A percentile compares a stretch with the other conserved stretches of the same genome.
phyloP scores from a whole-genome alignment of 2,113 vertebrate genomes.

The Apodemus sylvaticus region DNA sequence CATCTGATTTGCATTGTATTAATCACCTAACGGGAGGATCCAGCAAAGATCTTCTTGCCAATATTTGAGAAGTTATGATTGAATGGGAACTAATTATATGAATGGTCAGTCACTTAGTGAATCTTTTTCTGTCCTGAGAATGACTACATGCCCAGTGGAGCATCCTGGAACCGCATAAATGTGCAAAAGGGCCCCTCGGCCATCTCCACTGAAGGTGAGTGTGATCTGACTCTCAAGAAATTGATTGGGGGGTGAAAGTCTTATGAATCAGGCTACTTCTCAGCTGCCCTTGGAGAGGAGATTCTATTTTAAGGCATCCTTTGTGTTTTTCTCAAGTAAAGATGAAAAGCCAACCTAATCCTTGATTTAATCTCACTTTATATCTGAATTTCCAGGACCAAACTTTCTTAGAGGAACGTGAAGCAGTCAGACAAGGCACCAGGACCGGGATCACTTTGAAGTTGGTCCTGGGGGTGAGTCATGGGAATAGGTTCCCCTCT shows the following conservation, averaged over 20 bases:
- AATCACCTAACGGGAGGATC: constrained; percentile 34
- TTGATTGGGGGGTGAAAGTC: constrained; percentile 14
- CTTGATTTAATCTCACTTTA: constrained; percentile 50
- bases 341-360: background rate
- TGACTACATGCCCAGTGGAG: background rate
- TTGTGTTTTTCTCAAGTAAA: constrained; percentile 53
- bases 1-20: constrained; percentile 65
- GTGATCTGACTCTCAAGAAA: background rate
- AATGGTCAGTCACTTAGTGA: constrained; percentile 41
- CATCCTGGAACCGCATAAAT: background rate
- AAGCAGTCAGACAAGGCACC: background rate
- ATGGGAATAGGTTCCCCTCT: background rate
- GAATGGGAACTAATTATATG: constrained; percentile 44
- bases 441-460: background rate
- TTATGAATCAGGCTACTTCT: constrained; percentile 33
- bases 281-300: constrained; percentile 14
- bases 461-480: background rate
- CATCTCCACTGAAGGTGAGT: background rate
- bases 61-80: background rate
- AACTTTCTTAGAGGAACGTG: background rate
- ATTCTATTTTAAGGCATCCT: constrained; percentile 46
- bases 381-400: constrained; percentile 36
- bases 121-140: constrained; percentile 23
- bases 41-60: constrained; percentile 12
- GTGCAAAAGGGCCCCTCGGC: background rate